Evolutionary conservation across 92 coral and sea anemone species (phyloP), one percentile per base, ranked within the genome.

Genomic region (Palythoa grandiflora): DNA sequence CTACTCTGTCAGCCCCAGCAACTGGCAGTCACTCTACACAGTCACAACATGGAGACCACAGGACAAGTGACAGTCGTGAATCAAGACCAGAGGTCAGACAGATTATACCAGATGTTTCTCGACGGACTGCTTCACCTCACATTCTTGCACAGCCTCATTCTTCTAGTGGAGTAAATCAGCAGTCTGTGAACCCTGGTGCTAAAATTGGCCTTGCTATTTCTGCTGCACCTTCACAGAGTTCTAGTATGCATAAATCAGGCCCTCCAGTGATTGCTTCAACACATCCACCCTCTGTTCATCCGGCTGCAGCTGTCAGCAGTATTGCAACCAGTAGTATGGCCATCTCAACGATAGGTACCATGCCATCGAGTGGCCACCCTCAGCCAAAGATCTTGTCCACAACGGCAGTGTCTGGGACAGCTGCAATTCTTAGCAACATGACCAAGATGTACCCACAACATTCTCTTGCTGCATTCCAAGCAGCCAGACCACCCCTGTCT

Each of bases 371-470:
- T 59, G 86, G 48, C 73, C 83, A 87, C 6, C 89, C 84, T 35
- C 92, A 79, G 75, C 77, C 94, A 10, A 91, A 91, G 87, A 84
- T 91, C 50, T 38, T 88, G 15, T 84, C 92, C 1, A 61, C 90
- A 5, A 39, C 87, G 14, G 73, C 92, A 51, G 79, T 89, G 19
- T 77, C 89, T 74, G 90, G 89, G 38, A 75, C 92, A 6, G 79
- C 90, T 61, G 90, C 92, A 65, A 54, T 85, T 13, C 77, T 89
- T 68, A 81, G 86, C 54, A 84, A 88, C 21, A 72, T 87, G 40
- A 79, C 87, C 7, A 91, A 89, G 75, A 39, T 84, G 19, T 91
- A 91, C 39, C 87, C 90, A 2, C 89, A 84, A 8, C 89, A 89
- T 52, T 77, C 89, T 44, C 57, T 91, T 73, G 80, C 92, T 14